Conservation (phyloP, 2,888 invertebrate species). For the Brenthis ino region DNA sequence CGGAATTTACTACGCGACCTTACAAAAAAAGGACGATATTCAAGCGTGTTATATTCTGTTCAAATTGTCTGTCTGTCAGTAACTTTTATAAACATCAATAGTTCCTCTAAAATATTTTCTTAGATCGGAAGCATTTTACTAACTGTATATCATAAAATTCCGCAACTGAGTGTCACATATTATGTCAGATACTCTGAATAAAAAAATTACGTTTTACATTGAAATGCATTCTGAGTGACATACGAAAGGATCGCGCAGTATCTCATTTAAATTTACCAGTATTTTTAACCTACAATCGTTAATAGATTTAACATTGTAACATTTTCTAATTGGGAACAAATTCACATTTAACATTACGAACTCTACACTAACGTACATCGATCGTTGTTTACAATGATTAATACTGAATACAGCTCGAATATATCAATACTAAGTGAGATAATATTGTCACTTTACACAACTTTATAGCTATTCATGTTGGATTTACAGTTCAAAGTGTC, state of each 20-base stretch:
- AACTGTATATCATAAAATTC: too few species aligned
- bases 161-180: too few species aligned
- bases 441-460: conserved; percentile 25
- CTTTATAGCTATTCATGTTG: conserved; percentile 5
- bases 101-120: too few species aligned
- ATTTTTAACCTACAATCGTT: conserved; percentile 11
- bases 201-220: too few species aligned
- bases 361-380: conserved; percentile 14
- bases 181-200: too few species aligned
- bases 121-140: too few species aligned
- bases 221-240: too few species aligned
- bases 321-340: conserved; percentile 26
- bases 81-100: too few species aligned
- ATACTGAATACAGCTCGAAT: conserved; percentile 3
- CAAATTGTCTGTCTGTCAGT: too few species aligned
- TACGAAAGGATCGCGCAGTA: not conserved
- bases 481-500: too few species aligned
- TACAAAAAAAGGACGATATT: not conserved
- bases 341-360: conserved; percentile 25
- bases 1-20: conserved; percentile 21
- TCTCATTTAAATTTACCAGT: not conserved
- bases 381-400: not conserved
- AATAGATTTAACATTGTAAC: conserved; percentile 17
- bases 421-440: conserved; percentile 6
- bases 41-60: too few species aligned